Base-by-base conservation (phyloP, 2,113 vertebrate genomes). In the Silurus asotus region DNA sequence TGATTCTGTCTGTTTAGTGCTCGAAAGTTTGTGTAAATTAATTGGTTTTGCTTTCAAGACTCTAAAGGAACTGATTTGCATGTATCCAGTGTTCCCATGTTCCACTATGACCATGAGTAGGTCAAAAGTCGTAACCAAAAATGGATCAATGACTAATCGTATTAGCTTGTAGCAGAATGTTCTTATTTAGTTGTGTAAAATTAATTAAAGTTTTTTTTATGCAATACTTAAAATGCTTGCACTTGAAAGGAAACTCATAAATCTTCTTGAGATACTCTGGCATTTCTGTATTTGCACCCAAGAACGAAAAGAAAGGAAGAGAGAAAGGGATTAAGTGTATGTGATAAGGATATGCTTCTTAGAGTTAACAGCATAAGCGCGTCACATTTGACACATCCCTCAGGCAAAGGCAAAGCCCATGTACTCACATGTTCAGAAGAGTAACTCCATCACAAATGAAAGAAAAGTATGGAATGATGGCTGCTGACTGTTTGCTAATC, bases 331-430 rank as follows among this genome's bases (percentile, higher is more conserved):
- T 59, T 58, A 79, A 59, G 77, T 11, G 53, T 28, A 78, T 37
- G n/a, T 74, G 59, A 67, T 25, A 69, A 84, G 70, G 25, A 59
- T 28, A 61, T 48, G 48, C 23, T 25, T 81, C 11, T 23, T 72
- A 45, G 49, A 80, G 65, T 90, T 88, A 45, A 72, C 48, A 64
- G 74, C 67, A 56, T 14, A 14, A 55, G 51, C 84, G 84, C 6
- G 37, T 56, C 55, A 67, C 53, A 28, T 79, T 61, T 77, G 61
- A 85, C 65, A 85, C 23, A 28, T 25, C 67, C 86, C 76, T 84
- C 4, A 5, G 86, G 89, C 87, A 58, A 83, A 5, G 86, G 89
- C 87, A 58, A 83, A 82, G 11, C 55, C 81, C 86, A 25, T 84
- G 87, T 85, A 61, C 76, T 8, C 83, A 85, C 89, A 75, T 56